Base-by-base conservation (phyloP, 1,140 invertebrate genomes). In the Drosophila dunni region DNA sequence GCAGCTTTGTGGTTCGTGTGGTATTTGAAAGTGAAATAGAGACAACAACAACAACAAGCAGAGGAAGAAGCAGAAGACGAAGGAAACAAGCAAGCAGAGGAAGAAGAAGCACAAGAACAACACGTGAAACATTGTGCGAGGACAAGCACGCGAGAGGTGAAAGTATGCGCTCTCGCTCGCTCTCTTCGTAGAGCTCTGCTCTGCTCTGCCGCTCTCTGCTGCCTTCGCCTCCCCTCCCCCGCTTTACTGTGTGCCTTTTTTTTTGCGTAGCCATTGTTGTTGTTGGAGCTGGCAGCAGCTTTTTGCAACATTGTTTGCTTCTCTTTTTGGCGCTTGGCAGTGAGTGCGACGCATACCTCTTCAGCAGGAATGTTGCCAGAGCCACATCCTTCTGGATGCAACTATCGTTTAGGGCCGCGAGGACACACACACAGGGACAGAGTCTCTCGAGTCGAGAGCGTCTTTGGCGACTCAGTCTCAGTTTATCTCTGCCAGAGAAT, bases 401-500 rank as follows among this genome's bases (percentile, higher is more conserved):
- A 68, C 69, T 81, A 78, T 80, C 75, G 78, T 70, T 29, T 29
- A 29, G 24, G 24, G 74, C 78, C 75, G 75, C 67, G 54, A 69
- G 66, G 68, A 72, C 68, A 44, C 36, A 44, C 36, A 33, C 61
- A 48, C 44, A 13, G 29, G 44, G 51, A 15, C 40, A 45, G 42
- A 20, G 44, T 57, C 73, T 65, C 67, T 29, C 34, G 29, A 53
- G 50, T 53, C 50, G 33, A 13, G 66, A 38, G 79, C 3, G 9
- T 42, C 40, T 42, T n/a, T 13, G 40, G 24, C 24, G 24, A 58
- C 67, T 84, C 84, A 89, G 84, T 89, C 81, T 89, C 72, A 89
- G 85, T 89, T 89, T 82, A 89, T 89, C 84, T 89, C 84, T 89
- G 84, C 81, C 85, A 79, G 84, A 79, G 84, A 89, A 88, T 88